Conservation (phyloP, 2,113 vertebrate species). For the Rhinolophus ferrumequinum region DNA sequence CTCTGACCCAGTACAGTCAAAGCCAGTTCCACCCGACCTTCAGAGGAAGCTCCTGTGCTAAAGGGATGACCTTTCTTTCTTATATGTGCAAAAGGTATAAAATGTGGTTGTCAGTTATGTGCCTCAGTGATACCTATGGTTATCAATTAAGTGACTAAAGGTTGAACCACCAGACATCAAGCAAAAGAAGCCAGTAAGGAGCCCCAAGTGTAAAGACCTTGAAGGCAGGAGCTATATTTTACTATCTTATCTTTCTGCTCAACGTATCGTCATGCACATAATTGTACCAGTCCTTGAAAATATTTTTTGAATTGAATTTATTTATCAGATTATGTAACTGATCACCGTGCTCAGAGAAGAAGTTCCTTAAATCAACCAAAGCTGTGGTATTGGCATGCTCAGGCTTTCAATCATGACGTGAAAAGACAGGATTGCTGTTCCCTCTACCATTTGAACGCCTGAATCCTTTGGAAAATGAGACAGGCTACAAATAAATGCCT, state of each 20-base stretch:
- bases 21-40: slow-evolving; percentile 30
- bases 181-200: background rate
- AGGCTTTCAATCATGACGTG: background rate
- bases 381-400: background rate
- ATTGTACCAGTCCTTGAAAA: background rate
- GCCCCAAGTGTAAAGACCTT: background rate
- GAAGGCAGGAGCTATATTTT: background rate
- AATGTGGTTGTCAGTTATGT: background rate
- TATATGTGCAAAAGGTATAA: background rate
- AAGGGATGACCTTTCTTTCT: slow-evolving; percentile 21
- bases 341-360: background rate
- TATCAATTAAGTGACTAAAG: slow-evolving; percentile 1
- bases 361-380: background rate
- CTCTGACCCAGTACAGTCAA: background rate
- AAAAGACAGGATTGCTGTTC: background rate
- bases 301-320: background rate
- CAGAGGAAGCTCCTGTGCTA: background rate
- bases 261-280: background rate
- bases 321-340: background rate
- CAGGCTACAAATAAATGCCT: background rate
- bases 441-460: background rate
- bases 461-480: background rate
- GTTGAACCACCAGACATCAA: background rate
- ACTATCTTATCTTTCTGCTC: background rate
- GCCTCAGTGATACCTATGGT: background rate